These are phyloP conservation scores for Cassiopea xamachana DNA, from an alignment of 30 jellyfish, hydroid and myxozoan species.

Conservation along the genomic window DNA sequence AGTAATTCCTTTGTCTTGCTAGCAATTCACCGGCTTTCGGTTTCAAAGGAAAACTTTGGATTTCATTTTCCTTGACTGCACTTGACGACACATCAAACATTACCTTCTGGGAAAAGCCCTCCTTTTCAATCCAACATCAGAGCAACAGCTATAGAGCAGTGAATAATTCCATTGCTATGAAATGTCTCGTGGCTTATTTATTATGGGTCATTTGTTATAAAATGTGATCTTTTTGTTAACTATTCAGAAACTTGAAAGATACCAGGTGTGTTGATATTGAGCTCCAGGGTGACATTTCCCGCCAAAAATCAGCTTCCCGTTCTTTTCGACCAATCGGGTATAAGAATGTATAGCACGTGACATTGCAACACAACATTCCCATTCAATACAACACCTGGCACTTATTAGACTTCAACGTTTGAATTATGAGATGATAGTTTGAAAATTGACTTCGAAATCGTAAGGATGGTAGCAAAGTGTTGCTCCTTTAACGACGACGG, in stretches of 20 bases:
- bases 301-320: slow-evolving; percentile 55
- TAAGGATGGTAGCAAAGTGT: slow-evolving; percentile 11
- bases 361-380: slow-evolving; percentile 18
- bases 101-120: not conserved
- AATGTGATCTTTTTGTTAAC: slow-evolving; percentile 43
- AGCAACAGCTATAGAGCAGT: not conserved
- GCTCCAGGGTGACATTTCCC: slow-evolving; percentile 23
- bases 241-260: not conserved
- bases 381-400: slow-evolving; percentile 53
- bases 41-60: not conserved
- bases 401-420: not conserved
- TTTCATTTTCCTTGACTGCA: too few species aligned
- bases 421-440: slow-evolving; percentile 1
- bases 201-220: slow-evolving; percentile 20
- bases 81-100: not conserved
- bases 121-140: not conserved
- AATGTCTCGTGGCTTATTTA: not conserved
- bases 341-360: slow-evolving; percentile 23
- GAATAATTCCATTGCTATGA: not conserved
- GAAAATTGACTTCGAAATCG: slow-evolving; percentile 1
- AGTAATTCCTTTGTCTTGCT: not conserved
- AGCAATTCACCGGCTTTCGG: not conserved
- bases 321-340: slow-evolving; percentile 32
- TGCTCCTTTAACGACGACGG: not conserved
- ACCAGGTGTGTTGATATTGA: slow-evolving; percentile 50